These are phyloP conservation scores for Eueremaeus valkanovi DNA, from an alignment of 2,888 invertebrate genomes.

Conservation along the genomic window DNA sequence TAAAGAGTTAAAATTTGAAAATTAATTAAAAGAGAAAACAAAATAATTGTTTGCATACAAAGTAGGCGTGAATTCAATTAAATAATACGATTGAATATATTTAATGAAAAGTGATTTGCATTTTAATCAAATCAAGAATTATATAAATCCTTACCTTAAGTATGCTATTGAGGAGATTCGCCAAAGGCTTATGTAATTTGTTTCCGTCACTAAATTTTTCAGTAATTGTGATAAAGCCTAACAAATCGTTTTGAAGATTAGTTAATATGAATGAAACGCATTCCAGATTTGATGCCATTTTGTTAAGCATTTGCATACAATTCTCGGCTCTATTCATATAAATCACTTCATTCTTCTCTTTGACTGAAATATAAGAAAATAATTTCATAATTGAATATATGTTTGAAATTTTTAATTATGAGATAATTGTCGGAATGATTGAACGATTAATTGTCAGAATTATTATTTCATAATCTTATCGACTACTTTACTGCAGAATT, in stretches of 20 bases:
- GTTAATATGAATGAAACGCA: conserved; percentile 58
- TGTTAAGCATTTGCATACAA: conserved; percentile 57
- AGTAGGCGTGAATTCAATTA: background rate
- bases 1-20: too few relatives aligned
- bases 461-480: too few relatives aligned
- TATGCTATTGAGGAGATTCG: conserved; percentile 55
- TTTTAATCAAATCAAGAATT: background rate
- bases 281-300: conserved; percentile 59
- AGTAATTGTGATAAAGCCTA: conserved; percentile 53
- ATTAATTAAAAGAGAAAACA: background rate
- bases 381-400: too few relatives aligned
- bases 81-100: conserved; percentile 7
- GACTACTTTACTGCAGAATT: too few relatives aligned
- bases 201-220: conserved; percentile 53
- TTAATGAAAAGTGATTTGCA: background rate
- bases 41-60: conserved; percentile 1
- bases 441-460: too few relatives aligned
- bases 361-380: background rate
- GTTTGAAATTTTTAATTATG: too few relatives aligned
- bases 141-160: conserved; percentile 52
- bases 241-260: conserved; percentile 54
- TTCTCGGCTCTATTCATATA: conserved; percentile 52
- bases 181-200: conserved; percentile 54
- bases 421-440: too few relatives aligned
- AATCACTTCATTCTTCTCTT: conserved; percentile 43